A percentile compares a stretch with the other conserved stretches of the same genome.
phyloP scores from a whole-genome alignment of 2,888 invertebrate species.

The Spisula subtruncata region DNA sequence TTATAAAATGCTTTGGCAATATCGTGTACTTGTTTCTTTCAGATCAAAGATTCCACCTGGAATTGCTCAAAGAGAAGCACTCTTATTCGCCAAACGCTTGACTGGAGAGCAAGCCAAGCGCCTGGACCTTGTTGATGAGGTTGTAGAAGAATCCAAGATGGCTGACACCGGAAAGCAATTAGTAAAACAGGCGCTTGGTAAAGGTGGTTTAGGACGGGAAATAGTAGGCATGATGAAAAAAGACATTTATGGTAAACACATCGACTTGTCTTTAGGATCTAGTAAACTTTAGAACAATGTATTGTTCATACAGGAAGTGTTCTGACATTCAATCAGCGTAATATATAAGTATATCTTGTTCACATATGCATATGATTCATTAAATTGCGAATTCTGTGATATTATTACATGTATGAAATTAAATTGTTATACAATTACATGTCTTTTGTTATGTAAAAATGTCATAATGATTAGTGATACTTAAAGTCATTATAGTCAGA shows the following conservation, averaged over 20 bases:
- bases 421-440: too few species aligned
- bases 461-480: too few species aligned
- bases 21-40: constrained; percentile 26
- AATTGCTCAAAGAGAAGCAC: constrained; percentile 60
- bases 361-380: too few species aligned
- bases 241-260: constrained; percentile 68
- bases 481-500: too few species aligned
- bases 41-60: constrained; percentile 71
- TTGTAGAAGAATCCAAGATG: constrained; percentile 55
- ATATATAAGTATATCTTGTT: too few species aligned
- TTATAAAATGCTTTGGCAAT: too few species aligned
- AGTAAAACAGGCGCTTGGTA: constrained; percentile 66
- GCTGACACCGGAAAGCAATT: constrained; percentile 54
- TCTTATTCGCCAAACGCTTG: constrained; percentile 69
- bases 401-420: too few species aligned
- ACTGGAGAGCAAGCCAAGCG: constrained; percentile 64
- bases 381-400: too few species aligned
- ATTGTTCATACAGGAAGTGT: too few species aligned
- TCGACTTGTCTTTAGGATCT: constrained; percentile 42
- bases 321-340: too few species aligned
- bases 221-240: constrained; percentile 71
- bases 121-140: constrained; percentile 61
- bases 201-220: constrained; percentile 65
- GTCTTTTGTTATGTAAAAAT: too few species aligned
- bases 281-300: too few species aligned